phyloP scores from a whole-genome alignment of 2,888 invertebrate species.

The Netelia melanura region DNA sequence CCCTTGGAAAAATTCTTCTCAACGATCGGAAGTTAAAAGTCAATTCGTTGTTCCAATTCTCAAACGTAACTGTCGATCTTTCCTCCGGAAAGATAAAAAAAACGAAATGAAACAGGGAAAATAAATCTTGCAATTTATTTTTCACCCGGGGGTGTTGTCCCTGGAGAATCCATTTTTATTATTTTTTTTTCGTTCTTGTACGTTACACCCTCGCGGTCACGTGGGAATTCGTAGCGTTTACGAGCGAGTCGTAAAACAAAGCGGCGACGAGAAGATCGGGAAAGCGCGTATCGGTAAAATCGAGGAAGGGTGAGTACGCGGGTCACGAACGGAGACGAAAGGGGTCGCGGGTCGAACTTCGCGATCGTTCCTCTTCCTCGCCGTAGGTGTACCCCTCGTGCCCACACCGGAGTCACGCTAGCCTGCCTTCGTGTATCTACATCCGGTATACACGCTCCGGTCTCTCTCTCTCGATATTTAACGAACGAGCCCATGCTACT shows the following conservation, averaged over 20 bases:
- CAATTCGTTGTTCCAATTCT: not conserved
- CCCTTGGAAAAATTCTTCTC: not conserved
- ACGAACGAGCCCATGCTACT: not conserved
- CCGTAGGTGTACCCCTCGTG: slow-evolving; percentile 24
- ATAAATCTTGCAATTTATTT: not conserved
- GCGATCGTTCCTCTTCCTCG: slow-evolving; percentile 37
- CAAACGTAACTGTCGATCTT: not conserved
- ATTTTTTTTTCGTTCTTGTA: no score
- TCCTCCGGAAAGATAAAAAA: not conserved
- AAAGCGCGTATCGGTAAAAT: not conserved
- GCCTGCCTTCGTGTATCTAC: slow-evolving; percentile 74
- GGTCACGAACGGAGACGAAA: slow-evolving; percentile 39
- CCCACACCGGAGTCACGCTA: slow-evolving; percentile 83
- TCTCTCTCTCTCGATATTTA: not conserved
- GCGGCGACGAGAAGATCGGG: not conserved
- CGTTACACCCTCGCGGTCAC: no score
- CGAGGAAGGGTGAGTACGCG: slow-evolving; percentile 44
- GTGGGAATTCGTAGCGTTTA: slow-evolving; percentile 3
- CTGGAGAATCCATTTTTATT: not conserved
- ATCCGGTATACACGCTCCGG: slow-evolving; percentile 67
- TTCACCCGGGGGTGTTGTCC: not conserved
- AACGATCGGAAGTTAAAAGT: not conserved
- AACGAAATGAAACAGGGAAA: not conserved
- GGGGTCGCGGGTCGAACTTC: slow-evolving; percentile 47
- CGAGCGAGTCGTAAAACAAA: slow-evolving; percentile 11